Evolutionary conservation across 2,888 invertebrate genomes (phyloP).

Genomic region (Tenthredo livida): DNA sequence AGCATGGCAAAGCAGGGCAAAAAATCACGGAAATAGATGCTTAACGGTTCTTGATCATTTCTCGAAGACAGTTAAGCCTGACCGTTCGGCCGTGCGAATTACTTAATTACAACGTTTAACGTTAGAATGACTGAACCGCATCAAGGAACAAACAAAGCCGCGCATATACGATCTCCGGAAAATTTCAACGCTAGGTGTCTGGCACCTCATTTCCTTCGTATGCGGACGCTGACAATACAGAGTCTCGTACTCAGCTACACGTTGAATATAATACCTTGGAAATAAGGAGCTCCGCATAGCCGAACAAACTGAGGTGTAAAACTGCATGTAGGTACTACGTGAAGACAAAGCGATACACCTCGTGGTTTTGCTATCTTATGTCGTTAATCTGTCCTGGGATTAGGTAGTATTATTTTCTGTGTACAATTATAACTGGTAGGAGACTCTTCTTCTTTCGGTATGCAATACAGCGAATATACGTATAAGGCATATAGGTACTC

Average conservation of each 20-base stretch:
- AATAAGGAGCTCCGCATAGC: slow-evolving; percentile 5
- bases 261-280: slow-evolving; percentile 18
- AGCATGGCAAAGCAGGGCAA: neutral
- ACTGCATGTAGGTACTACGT: neutral
- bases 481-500: neutral
- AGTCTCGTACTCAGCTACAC: neutral
- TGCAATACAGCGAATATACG: neutral
- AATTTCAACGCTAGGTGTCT: neutral
- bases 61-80: slow-evolving; percentile 13
- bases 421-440: neutral
- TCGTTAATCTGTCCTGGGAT: slow-evolving; percentile 25
- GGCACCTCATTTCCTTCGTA: slow-evolving; percentile 48
- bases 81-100: slow-evolving; percentile 35
- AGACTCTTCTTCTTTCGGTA: neutral
- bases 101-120: slow-evolving; percentile 40
- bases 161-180: slow-evolving; percentile 28
- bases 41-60: slow-evolving; percentile 29
- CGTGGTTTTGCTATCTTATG: slow-evolving; percentile 42
- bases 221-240: slow-evolving; percentile 26
- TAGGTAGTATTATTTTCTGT: slow-evolving; percentile 21
- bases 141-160: slow-evolving; percentile 29
- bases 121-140: slow-evolving; percentile 20
- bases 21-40: slow-evolving; percentile 8
- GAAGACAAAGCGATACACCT: slow-evolving; percentile 45
- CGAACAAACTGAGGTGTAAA: neutral